phyloP scores from a whole-genome alignment of 2,113 vertebrate genomes.

The Campylomormyrus numenius region DNA sequence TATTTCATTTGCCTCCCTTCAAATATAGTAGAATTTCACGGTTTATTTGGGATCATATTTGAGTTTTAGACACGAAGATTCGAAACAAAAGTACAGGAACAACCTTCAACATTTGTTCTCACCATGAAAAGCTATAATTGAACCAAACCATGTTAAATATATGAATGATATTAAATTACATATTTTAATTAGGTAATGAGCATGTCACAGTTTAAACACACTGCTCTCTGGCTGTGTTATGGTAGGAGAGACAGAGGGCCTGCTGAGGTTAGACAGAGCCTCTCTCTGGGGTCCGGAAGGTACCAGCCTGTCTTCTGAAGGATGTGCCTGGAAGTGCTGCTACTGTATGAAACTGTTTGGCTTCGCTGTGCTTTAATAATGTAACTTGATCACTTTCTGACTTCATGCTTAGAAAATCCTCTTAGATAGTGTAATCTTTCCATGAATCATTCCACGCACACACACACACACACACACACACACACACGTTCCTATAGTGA shows the following conservation, averaged over 20 bases:
- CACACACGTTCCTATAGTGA: not conserved
- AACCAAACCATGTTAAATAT: not conserved
- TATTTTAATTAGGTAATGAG: constrained; percentile 1
- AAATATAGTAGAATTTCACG: not conserved
- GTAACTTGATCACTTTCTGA: constrained; percentile 43
- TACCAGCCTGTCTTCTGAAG: not conserved
- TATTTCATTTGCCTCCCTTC: not conserved
- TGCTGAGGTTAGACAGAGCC: not conserved
- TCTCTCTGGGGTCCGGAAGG: not conserved
- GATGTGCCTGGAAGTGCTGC: not conserved
- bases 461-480: not conserved
- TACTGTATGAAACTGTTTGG: not conserved
- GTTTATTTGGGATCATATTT: not conserved
- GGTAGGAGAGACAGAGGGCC: not conserved
- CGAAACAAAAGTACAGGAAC: not conserved
- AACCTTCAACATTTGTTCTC: not conserved
- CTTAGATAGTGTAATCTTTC: constrained; percentile 47
- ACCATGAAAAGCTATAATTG: not conserved
- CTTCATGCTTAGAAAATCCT: constrained; percentile 46
- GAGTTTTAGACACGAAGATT: not conserved
- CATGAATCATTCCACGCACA: constrained; percentile 38
- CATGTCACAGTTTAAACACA: constrained; percentile 1
- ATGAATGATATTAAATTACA: not conserved
- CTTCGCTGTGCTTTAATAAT: constrained; percentile 34
- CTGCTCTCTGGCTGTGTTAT: not conserved